Base-by-base conservation (phyloP, 2,113 vertebrate genomes). In the Gallinago media region DNA sequence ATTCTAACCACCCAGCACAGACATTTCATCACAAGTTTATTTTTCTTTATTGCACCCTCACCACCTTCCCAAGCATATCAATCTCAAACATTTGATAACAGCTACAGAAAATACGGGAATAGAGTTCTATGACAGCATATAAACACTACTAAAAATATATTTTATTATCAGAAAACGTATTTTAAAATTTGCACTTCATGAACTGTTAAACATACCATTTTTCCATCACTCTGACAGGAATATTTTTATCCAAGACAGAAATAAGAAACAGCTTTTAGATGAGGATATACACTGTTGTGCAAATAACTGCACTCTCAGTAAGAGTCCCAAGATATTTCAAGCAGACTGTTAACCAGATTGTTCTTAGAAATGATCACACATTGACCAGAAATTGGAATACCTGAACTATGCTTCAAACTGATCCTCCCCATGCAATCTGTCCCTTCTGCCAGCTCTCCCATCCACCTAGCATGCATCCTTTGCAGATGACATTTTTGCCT, bases 121-220 rank as follows among this genome's bases (percentile, higher is more conserved):
- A 87, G 26, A 94, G 59, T 72, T 92, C 63, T 58, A 55, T 73
- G 87, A 74, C 76, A 91, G 84, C 65, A 94, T 71, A 93, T 59
- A 94, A 96, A 93, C 84, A 78, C 63, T 52, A 92, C 29, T 38
- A 77, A 96, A 96, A 88, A 77, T 55, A 72, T 32, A 85, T 66
- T 76, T 67, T 67, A 84, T 40, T 90, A 95, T 94, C 84, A 93
- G 68, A 93, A 88, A 85, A 95, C 11, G 5, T 44, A 82, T 89
- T 96, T 96, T 83, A 40, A 94, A 96, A 95, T 95, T 84, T 95
- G 75, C 46, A 81, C 77, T 93, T 91, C 63, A 73, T 80, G 13
- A 90, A 92, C 49, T 55, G 72, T 85, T 95, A 94, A 79, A 95
- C 49, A 46, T n/a, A 63, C 34, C 47, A 22, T 94, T 96, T 97